These are phyloP conservation scores for Andrena haemorrhoa DNA, from an alignment of 2,888 invertebrate species.

Conservation along the genomic window DNA sequence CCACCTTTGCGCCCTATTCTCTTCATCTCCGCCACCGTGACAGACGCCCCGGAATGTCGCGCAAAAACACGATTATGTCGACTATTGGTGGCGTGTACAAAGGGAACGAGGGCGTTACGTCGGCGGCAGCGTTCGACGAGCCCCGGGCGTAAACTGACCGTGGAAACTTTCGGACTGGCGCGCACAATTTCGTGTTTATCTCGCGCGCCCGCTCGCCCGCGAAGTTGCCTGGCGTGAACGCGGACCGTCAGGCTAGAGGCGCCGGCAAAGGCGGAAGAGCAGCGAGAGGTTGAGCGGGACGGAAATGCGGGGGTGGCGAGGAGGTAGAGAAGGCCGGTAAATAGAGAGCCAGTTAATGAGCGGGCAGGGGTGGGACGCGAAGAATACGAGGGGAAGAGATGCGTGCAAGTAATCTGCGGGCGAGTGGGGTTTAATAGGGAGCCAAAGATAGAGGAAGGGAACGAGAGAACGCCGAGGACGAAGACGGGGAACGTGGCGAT, in stretches of 20 bases:
- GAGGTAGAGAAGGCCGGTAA: conserved; percentile 6
- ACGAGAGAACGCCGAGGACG: not conserved
- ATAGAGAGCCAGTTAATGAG: conserved; percentile 53
- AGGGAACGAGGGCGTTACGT: conserved; percentile 32
- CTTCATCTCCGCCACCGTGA: not conserved
- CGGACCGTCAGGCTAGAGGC: not conserved
- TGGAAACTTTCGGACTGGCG: conserved; percentile 55
- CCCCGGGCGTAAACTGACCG: conserved; percentile 50
- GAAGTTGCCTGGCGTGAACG: conserved; percentile 8
- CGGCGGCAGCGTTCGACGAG: conserved; percentile 30
- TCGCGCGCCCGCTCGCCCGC: conserved; percentile 45
- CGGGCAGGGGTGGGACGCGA: not conserved
- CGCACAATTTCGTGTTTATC: conserved; percentile 69
- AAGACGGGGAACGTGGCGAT: not conserved
- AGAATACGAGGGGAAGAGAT: conserved; percentile 23
- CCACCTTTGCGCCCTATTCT: not conserved
- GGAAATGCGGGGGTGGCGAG: not conserved
- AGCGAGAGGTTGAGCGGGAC: not conserved
- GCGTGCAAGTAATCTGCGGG: conserved; percentile 32
- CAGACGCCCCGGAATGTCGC: not conserved
- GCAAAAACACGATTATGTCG: conserved; percentile 32
- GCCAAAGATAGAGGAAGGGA: not conserved
- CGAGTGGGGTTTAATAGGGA: conserved; percentile 36
- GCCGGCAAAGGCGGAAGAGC: not conserved
- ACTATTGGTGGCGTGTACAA: conserved; percentile 7